phyloP scores from a whole-genome alignment of 2,797 vertebrate genomes.

The Chelon labrosus region DNA sequence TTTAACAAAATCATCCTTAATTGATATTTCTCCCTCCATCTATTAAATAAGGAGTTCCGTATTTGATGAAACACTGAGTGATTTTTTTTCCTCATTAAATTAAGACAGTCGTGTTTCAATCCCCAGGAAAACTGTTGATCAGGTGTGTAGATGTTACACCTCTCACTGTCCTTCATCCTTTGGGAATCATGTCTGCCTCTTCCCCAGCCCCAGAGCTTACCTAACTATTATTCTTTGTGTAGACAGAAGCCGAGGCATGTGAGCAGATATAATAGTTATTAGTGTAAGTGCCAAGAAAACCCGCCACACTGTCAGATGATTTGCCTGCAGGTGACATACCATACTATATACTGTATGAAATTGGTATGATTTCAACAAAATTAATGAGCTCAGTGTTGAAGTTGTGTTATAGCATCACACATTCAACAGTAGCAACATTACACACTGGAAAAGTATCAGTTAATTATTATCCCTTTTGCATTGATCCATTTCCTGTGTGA shows the following conservation, averaged over 20 bases:
- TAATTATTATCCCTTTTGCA: neutral
- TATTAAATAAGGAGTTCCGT: too few relatives aligned
- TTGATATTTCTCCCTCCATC: too few relatives aligned
- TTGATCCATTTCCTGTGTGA: neutral
- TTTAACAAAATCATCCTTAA: too few relatives aligned
- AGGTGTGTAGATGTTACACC: neutral
- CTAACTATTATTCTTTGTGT: constrained; percentile 26
- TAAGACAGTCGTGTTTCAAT: constrained; percentile 6
- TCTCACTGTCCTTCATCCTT: constrained; percentile 17
- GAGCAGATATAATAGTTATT: constrained; percentile 24
- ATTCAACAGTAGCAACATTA: neutral
- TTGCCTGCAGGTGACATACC: constrained; percentile 54
- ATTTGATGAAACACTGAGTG: neutral
- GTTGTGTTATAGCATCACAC: neutral
- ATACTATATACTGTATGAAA: constrained; percentile 13
- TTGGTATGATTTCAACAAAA: neutral
- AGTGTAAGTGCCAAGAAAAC: constrained; percentile 43
- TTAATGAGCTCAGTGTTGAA: neutral
- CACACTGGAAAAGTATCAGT: neutral
- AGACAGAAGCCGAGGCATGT: neutral
- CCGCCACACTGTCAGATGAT: constrained; percentile 23
- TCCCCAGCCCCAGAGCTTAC: neutral
- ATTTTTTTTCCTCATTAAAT: neutral
- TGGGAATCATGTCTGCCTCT: constrained; percentile 2
- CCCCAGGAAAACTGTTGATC: neutral